These are phyloP conservation scores for Serripes groenlandicus DNA, from an alignment of 2,888 invertebrate genomes.

Conservation along the genomic window DNA sequence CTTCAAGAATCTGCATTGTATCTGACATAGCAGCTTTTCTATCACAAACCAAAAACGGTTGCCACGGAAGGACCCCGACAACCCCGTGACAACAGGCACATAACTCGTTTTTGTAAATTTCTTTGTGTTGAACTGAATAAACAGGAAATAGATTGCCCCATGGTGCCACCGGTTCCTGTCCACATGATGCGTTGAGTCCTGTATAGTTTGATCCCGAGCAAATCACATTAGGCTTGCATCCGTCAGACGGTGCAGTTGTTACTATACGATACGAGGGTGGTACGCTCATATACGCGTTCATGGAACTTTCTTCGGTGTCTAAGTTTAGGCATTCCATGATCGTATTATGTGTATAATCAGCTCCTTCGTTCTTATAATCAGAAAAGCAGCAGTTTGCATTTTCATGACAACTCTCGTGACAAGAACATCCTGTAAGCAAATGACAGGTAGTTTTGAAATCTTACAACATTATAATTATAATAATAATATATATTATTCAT, in stretches of 20 bases:
- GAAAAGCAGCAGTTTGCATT: conserved; percentile 2
- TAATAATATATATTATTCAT: too few relatives aligned
- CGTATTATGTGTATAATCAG: not conserved
- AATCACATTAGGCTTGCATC: not conserved
- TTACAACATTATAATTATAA: too few relatives aligned
- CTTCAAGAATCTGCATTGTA: not conserved
- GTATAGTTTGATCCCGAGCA: not conserved
- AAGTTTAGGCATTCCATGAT: not conserved
- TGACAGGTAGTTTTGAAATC: too few relatives aligned
- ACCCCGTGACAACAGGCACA: conserved; percentile 13
- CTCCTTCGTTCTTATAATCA: not conserved
- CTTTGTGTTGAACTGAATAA: not conserved
- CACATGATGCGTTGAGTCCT: not conserved
- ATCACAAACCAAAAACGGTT: conserved; percentile 3
- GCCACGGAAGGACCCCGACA: not conserved
- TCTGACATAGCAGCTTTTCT: not conserved
- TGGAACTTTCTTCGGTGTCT: not conserved
- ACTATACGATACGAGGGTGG: not conserved
- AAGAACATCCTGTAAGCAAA: conserved; percentile 6
- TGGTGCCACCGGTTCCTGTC: not conserved
- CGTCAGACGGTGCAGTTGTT: not conserved
- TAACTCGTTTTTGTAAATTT: not conserved
- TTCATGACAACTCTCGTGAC: not conserved
- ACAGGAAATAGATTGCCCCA: conserved; percentile 11
- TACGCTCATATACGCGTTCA: not conserved